These are phyloP conservation scores for Bubo scandiacus DNA, from an alignment of 2,113 vertebrate species.

Conservation along the genomic window DNA sequence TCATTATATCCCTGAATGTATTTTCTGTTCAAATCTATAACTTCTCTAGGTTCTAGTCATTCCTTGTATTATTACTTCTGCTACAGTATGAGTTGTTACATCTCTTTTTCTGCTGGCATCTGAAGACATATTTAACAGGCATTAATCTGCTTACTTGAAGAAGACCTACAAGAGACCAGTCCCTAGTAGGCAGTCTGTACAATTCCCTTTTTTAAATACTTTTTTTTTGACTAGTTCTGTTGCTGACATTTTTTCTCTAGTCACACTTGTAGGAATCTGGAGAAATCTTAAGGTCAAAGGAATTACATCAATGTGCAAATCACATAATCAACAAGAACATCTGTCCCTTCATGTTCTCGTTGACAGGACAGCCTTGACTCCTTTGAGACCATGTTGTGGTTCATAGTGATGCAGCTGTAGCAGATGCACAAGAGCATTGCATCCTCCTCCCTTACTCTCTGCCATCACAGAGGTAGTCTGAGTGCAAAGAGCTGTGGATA, in stretches of 20 bases:
- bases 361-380: neutral
- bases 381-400: neutral
- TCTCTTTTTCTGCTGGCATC: neutral
- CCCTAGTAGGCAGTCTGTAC: neutral
- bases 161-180: neutral
- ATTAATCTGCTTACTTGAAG: neutral
- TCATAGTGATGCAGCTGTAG: neutral
- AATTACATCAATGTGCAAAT: neutral
- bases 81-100: neutral
- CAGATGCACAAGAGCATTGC: neutral
- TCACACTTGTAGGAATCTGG: neutral
- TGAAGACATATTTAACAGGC: neutral
- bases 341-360: neutral
- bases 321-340: neutral
- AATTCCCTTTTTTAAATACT: neutral
- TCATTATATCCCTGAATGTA: neutral
- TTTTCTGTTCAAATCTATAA: neutral
- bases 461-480: fast-evolving
- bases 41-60: neutral
- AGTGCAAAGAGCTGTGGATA: neutral
- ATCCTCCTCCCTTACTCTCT: neutral
- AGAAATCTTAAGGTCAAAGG: neutral
- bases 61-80: neutral
- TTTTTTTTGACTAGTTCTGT: neutral
- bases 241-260: neutral